phyloP scores from a whole-genome alignment of 2,888 invertebrate genomes.

The Melinaea menophilus region DNA sequence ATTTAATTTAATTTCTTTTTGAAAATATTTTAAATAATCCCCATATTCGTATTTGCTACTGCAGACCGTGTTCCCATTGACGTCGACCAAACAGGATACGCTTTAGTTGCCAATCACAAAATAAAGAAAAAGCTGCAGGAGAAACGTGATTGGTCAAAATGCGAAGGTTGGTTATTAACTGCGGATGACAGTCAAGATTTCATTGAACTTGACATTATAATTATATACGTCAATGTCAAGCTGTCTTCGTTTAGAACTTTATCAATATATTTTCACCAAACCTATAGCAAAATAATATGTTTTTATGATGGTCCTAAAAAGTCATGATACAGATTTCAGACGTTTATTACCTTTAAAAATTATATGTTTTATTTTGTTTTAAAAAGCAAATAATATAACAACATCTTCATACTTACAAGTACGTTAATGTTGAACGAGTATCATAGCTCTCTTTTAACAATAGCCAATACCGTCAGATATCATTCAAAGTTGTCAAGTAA shows the following conservation, averaged over 20 bases:
- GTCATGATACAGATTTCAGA: no score
- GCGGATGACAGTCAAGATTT: constrained; percentile 23
- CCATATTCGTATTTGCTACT: constrained; percentile 29
- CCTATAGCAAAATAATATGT: not conserved
- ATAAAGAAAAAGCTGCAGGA: constrained; percentile 21
- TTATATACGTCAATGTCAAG: constrained; percentile 24
- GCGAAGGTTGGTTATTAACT: constrained; percentile 17
- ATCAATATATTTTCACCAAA: not conserved
- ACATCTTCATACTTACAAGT: no score
- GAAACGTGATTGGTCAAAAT: constrained; percentile 29
- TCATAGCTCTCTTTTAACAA: no score
- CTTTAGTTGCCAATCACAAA: constrained; percentile 25
- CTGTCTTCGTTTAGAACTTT: constrained; percentile 15
- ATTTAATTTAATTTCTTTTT: constrained; percentile 18
- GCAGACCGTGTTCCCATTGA: constrained; percentile 29
- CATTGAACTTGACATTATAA: constrained; percentile 28
- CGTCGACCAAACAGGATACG: constrained; percentile 28
- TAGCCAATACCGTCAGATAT: no score
- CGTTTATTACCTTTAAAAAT: no score
- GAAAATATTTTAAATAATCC: constrained; percentile 25
- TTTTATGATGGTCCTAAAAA: not conserved
- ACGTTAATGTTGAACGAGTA: no score
- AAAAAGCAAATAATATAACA: no score
- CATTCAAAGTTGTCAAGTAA: no score
- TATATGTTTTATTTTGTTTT: no score